Conservation (phyloP, 2,113 vertebrate genomes). For the Alces alces region DNA sequence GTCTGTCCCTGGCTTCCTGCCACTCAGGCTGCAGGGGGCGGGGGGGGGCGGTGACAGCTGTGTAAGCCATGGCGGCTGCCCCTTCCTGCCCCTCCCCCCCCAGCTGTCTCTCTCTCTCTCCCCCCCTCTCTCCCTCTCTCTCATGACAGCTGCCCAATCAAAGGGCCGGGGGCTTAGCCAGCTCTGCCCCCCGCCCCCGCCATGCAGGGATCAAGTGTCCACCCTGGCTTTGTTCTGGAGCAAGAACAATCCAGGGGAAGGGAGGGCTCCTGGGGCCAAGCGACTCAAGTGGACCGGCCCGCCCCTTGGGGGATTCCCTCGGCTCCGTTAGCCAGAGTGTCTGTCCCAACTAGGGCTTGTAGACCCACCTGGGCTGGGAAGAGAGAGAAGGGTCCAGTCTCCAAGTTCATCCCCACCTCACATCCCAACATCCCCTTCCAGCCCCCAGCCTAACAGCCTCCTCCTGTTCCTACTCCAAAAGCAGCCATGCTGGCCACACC, state of each 20-base stretch:
- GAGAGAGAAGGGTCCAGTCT: not conserved
- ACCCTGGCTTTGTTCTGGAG: slow-evolving; percentile 72
- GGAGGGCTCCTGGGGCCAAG: slow-evolving; percentile 56
- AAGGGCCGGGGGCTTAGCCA: slow-evolving; percentile 75
- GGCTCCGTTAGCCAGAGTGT: not conserved
- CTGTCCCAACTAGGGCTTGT: not conserved
- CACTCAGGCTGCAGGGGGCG: slow-evolving; percentile 41
- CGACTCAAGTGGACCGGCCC: slow-evolving; percentile 30
- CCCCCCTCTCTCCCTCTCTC: slow-evolving; percentile 35
- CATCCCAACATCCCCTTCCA: not conserved
- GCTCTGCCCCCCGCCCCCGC: no score
- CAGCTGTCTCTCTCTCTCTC: slow-evolving; percentile 70
- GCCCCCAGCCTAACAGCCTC: not conserved
- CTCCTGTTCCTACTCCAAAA: not conserved
- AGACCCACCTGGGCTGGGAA: slow-evolving; percentile 26
- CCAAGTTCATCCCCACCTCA: not conserved
- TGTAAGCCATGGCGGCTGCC: slow-evolving; percentile 65
- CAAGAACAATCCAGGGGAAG: slow-evolving; percentile 68
- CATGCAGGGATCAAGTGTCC: slow-evolving; percentile 71
- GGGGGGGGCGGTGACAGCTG: slow-evolving; percentile 60
- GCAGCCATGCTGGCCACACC: slow-evolving; percentile 64
- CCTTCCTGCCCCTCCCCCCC: slow-evolving; percentile 71
- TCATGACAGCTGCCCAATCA: slow-evolving; percentile 76
- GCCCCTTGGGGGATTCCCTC: slow-evolving; percentile 66
- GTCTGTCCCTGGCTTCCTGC: slow-evolving; percentile 63